Percentiles rank a stretch among this genome's conserved stretches.
These are phyloP conservation scores for Nomada fabriciana DNA, from an alignment of 2,888 invertebrate species.

Conservation along the genomic window DNA sequence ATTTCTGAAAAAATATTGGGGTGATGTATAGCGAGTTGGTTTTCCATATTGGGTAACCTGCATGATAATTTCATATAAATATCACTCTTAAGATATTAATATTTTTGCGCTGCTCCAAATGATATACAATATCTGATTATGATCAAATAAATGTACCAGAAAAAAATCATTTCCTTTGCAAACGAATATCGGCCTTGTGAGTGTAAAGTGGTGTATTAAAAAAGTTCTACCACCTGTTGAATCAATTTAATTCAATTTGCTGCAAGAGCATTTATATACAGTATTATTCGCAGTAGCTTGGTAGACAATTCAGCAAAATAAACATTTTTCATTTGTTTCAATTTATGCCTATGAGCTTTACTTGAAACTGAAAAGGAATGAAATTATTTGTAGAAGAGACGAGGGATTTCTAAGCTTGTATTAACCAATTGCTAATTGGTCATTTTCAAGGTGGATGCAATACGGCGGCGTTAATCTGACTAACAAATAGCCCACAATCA, in stretches of 20 bases:
- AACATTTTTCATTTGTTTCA: no score
- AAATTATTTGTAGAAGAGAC: no score
- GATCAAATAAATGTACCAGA: not conserved
- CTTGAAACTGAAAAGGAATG: no score
- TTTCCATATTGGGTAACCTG: not conserved
- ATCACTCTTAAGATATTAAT: not conserved
- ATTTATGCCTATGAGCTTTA: no score
- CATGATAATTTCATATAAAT: not conserved
- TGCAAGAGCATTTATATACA: not conserved
- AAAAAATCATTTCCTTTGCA: not conserved
- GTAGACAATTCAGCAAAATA: no score
- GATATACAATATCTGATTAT: not conserved
- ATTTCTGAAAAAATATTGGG: not conserved
- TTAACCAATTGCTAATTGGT: not conserved
- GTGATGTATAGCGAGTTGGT: not conserved
- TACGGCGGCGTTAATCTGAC: not conserved
- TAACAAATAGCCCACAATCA: conserved; percentile 3
- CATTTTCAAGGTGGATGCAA: not conserved
- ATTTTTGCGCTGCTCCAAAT: not conserved
- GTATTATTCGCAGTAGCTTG: no score
- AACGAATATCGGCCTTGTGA: conserved; percentile 2
- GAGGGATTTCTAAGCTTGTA: not conserved
- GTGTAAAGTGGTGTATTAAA: not conserved
- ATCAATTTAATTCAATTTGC: not conserved
- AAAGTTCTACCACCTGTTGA: conserved; percentile 31